Base-by-base conservation (phyloP, 2,113 vertebrate genomes). In the Chamaetylas fuelleborni region DNA sequence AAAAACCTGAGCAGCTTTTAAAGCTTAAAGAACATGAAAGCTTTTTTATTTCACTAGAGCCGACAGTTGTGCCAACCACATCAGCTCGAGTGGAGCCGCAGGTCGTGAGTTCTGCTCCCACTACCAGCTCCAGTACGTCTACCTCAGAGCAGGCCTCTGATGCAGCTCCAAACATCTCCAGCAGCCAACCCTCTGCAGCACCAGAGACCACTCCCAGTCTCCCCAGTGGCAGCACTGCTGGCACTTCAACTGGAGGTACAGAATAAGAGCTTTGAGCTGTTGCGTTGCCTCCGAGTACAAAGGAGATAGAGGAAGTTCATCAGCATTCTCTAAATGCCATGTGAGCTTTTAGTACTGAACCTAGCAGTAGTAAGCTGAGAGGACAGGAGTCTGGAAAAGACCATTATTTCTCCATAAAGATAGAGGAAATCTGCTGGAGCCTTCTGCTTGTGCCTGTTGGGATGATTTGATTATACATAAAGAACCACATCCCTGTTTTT, bases 31-130 rank as follows among this genome's bases (percentile, higher is more conserved):
- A 87, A 82, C 91, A 48, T 90, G 13, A 74, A 50, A 38, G 20
- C 13, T 70, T 70, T 57, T 65, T 85, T 80, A 62, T 96, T 72
- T 96, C 6, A 1, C 28, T 96, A 99, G 99, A 99, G 96, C 98
- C 99, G 17, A 98, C 99, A 89, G 98, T 99, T 90, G 98, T 99
- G 98, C 98, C 99, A 98, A 98, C 98, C 93, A 99, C 99, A 16
- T 99, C 99, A 95, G 95, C 98, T 60, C 98, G 98, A 96, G 96
- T 96, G 97, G 98, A 98, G 88, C 96, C 98, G 9, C 99, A 99
- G 94, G 97, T 98, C 17, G 97, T 98, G 95, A 98, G 98, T 95
- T 98, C 99, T 82, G 94, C 97, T 50, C 98, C 99, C 89, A 95
- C 98, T 95, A 98, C 97, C 81, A 96, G 94, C 91, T 95, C 97